A percentile compares a stretch with the other conserved stretches of the same genome.
phyloP scores from a whole-genome alignment of 2,888 invertebrate species.

The Neoaliturus tenellus region DNA sequence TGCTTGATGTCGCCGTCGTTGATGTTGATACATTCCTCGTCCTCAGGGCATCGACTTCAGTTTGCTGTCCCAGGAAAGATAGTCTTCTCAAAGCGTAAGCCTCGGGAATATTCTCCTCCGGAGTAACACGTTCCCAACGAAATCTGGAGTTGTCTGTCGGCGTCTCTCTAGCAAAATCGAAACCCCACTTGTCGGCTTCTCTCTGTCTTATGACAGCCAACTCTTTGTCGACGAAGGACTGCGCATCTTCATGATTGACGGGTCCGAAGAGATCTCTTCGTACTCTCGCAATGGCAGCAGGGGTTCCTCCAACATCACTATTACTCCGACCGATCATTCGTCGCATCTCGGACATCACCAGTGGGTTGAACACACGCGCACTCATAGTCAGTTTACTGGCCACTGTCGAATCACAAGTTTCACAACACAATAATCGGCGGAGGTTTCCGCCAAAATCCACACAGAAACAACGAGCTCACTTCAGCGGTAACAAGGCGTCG shows the following conservation, averaged over 20 bases:
- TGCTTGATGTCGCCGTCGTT: neutral
- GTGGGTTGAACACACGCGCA: constrained; percentile 56
- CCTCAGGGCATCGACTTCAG: neutral
- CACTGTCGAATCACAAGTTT: constrained; percentile 33
- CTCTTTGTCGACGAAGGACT: constrained; percentile 50
- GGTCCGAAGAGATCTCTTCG: constrained; percentile 55
- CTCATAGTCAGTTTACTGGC: constrained; percentile 49
- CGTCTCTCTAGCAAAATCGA: constrained; percentile 52
- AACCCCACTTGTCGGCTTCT: constrained; percentile 54
- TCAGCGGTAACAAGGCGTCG: neutral
- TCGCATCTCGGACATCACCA: constrained; percentile 56
- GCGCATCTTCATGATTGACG: constrained; percentile 52
- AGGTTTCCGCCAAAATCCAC: neutral
- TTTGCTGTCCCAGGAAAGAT: constrained; percentile 26
- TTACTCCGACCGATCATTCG: constrained; percentile 50
- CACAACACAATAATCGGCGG: constrained; percentile 43
- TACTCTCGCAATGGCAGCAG: constrained; percentile 44
- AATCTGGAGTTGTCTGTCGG: constrained; percentile 49
- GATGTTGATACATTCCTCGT: neutral
- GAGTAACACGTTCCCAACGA: constrained; percentile 55
- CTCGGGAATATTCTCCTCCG: constrained; percentile 50
- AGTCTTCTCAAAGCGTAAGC: constrained; percentile 53
- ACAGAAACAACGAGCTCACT: neutral
- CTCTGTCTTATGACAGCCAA: constrained; percentile 33
- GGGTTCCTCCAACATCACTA: constrained; percentile 13